Base-by-base conservation (phyloP, 1,140 invertebrate genomes). In the Ostrea edulis region DNA sequence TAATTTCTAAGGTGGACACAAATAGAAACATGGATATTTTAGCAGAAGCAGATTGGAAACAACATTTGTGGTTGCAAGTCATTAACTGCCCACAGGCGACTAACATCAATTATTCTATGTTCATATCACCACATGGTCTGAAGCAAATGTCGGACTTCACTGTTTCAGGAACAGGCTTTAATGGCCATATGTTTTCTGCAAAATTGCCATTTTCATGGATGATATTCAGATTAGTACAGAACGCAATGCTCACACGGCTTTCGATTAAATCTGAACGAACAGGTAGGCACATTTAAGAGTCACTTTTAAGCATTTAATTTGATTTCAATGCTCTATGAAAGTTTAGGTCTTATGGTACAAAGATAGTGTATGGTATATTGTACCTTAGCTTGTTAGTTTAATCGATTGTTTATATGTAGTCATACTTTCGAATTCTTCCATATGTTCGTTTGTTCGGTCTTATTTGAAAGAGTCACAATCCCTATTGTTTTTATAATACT, bases 141-240 rank as follows among this genome's bases (percentile, higher is more conserved):
- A 77, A 84, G n/a, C 89, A 92, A 54, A 83, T 92, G 82, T 84
- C 71, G 14, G 90, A 92, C 65, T 85, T 91, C 71, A 54, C 85
- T 44, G 89, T 90, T 8, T 58, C 58, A 65, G 85, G 87, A n/a
- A 89, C 88, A 4, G 89, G 89, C 0, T 53, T 81, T 58, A 82
- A 85, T 17, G 88, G 88, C 29, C 12, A 17, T 8, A 52, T 85
- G 22, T 90, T 93, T 65, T 51, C 86, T 22, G 68, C 84, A 12
- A n/a, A 68, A 12, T 53, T 93, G n/a, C 92, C 93, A 8, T 93
- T 93, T 84, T 93, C 91, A 1, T 93, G 93, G 93, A 14, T 93
- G 22, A 85, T 91, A 54, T 89, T 87, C 22, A 82, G 90, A 14
- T 87, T 90, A 25, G 85, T 92, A 11, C 90, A 93, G 44, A 87